Base-by-base conservation (phyloP, 1,140 invertebrate species). In the Saccostrea echinata region DNA sequence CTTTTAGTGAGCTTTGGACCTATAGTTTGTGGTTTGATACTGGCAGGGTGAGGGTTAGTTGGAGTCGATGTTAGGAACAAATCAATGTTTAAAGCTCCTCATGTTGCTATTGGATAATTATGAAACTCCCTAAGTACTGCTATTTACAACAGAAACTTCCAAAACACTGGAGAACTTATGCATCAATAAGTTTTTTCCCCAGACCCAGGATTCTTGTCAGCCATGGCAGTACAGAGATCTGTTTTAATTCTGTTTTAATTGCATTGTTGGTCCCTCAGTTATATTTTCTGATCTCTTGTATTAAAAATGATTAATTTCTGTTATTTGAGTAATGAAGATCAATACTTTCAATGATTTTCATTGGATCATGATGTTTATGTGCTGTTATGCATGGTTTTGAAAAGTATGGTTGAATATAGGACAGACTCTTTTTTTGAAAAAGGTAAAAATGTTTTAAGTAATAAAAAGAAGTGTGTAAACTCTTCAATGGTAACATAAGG, bases 91-190 rank as follows among this genome's bases (percentile, higher is more conserved):
- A 27, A 76, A 76, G 68, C 68, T 27, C 16, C 30, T 16, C 27
- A 33, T 76, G 24, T 33, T 30, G 68, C 68, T 76, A 76, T 76
- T 76, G 68, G 68, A 76, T 76, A 30, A 33, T 76, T 30, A 76
- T 76, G 68, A 76, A 30, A 76, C 68, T 76, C 24, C 27, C 4
- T 43, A 43, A 43, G 55, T 57, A 57, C 55, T 57, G 16, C 12
- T 43, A 43, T 43, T 43, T 43, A 43, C n/a, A 55, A 55, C 18
- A 55, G 18, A 11, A 55, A 55, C 18, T 11, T 13, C 9, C 11
- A 16, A 13, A 16, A 13, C 53, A 55, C 53, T 16, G 18, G 11
- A 55, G 53, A 55, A n/a, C 43, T 43, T 43, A 4, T 43, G 43
- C 6, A 43, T 8, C 43, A 43, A 21, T n/a, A 61, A 61, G 18